Evolutionary conservation across 2,888 invertebrate genomes (phyloP).

Genomic region (Iselma pallidipennis): DNA sequence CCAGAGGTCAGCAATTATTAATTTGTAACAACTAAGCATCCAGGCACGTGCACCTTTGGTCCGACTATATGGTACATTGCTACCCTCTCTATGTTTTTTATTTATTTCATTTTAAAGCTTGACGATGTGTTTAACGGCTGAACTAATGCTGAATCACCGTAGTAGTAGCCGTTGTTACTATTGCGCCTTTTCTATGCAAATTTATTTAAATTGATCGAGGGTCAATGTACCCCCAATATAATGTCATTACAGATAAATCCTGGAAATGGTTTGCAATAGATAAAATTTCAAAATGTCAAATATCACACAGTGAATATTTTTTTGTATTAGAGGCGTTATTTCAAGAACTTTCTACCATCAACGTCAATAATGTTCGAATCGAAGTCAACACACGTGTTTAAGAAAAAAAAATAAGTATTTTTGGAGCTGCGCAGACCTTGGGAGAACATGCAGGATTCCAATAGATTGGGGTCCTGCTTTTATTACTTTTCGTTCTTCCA

Average conservation of each 20-base stretch:
- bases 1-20: constrained; percentile 4
- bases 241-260: background rate
- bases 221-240: constrained; percentile 14
- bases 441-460: too few species aligned
- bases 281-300: background rate
- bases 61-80: background rate
- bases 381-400: too few species aligned
- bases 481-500: constrained; percentile 32
- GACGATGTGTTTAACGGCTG: constrained; percentile 21
- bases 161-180: constrained; percentile 7
- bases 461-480: constrained; percentile 33
- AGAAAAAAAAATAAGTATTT: too few species aligned
- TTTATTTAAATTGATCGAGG: constrained; percentile 24
- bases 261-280: constrained; percentile 1
- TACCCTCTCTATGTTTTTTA: constrained; percentile 14
- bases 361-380: too few species aligned
- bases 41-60: background rate
- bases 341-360: too few species aligned
- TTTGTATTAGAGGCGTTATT: too few species aligned
- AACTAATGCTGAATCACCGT: constrained; percentile 23
- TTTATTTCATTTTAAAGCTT: constrained; percentile 15
- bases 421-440: too few species aligned
- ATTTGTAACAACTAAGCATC: constrained; percentile 2
- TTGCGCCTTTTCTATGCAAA: constrained; percentile 19
- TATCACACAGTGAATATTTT: too few species aligned